Evolutionary conservation across 1,140 invertebrate species (phyloP).

Genomic region (Trialeurodes vaporariorum): DNA sequence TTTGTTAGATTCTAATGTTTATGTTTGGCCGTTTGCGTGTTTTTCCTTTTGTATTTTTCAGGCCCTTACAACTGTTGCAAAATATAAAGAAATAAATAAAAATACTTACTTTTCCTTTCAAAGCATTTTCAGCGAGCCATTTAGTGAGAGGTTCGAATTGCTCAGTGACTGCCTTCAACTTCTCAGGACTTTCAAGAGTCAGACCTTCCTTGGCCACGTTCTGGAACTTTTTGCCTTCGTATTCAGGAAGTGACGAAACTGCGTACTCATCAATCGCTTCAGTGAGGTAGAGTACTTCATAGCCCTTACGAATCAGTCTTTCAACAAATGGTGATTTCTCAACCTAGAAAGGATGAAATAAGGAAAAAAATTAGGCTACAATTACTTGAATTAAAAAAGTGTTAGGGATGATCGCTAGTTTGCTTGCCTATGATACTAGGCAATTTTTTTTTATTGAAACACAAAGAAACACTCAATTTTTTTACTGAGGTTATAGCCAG

Average conservation of each 20-base stretch:
- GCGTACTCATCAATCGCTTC: constrained; percentile 99
- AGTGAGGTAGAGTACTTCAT: constrained; percentile 89
- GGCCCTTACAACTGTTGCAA: no score
- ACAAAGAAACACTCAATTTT: not conserved
- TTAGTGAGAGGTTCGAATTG: constrained; percentile 82
- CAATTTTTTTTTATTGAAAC: not conserved
- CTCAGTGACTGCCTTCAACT: constrained; percentile 63
- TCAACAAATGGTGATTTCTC: constrained; percentile 93
- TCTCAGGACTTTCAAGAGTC: constrained; percentile 68
- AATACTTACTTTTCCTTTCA: constrained; percentile 73
- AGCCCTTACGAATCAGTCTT: constrained; percentile 81
- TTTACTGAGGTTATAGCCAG: no score
- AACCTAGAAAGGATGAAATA: constrained; percentile 39
- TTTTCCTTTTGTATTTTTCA: no score
- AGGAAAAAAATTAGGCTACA: constrained; percentile 2
- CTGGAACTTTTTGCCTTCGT: constrained; percentile 98
- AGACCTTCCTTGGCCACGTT: constrained; percentile 99
- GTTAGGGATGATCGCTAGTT: not conserved
- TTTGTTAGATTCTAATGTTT: no score
- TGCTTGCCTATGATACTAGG: not conserved
- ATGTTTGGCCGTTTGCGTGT: no score
- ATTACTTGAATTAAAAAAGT: not conserved
- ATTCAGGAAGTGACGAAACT: constrained; percentile 94
- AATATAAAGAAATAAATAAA: no score
- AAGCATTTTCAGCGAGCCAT: constrained; percentile 76